Conservation (phyloP, 2,797 vertebrate species). For the Enteromius mattozi region DNA sequence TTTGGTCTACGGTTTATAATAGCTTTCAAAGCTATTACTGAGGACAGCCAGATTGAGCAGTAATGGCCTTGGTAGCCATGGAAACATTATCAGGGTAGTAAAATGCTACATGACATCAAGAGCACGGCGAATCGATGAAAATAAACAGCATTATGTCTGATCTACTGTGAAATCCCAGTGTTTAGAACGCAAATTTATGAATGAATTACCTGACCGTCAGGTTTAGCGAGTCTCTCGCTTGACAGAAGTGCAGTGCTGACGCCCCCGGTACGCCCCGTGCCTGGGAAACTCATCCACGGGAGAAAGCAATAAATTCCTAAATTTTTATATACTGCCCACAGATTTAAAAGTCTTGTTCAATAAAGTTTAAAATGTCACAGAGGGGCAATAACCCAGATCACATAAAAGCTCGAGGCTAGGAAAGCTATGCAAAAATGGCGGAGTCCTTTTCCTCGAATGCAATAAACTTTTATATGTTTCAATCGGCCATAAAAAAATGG, state of each 20-base stretch:
- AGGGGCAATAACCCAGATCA: slow-evolving; percentile 96
- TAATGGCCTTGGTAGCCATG: slow-evolving; percentile 64
- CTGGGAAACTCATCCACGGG: slow-evolving; percentile 84
- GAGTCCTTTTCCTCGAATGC: slow-evolving; percentile 89
- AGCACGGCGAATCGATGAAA: slow-evolving; percentile 74
- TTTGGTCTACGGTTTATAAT: slow-evolving; percentile 50
- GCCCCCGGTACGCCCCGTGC: slow-evolving; percentile 77
- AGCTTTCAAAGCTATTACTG: slow-evolving; percentile 42
- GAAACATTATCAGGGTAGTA: slow-evolving; percentile 74
- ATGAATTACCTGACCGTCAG: slow-evolving; percentile 54
- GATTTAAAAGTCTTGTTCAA: slow-evolving; percentile 99
- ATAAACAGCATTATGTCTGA: slow-evolving; percentile 68
- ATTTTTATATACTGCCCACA: slow-evolving; percentile 98
- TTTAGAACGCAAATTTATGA: slow-evolving; percentile 55
- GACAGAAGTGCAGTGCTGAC: slow-evolving; percentile 75
- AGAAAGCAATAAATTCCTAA: slow-evolving; percentile 93
- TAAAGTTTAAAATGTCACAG: slow-evolving; percentile 99
- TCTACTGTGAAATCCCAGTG: slow-evolving; percentile 68
- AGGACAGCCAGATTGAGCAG: slow-evolving; percentile 49
- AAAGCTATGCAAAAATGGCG: slow-evolving; percentile 93
- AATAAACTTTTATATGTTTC: slow-evolving; percentile 99
- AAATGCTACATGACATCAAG: slow-evolving; percentile 73
- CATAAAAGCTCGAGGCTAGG: slow-evolving; percentile 90
- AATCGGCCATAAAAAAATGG: slow-evolving; percentile 96
- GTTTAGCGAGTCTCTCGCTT: slow-evolving; percentile 60